Conservation (phyloP, 2,797 vertebrate genomes). For the Dendrocincla fuliginosa region DNA sequence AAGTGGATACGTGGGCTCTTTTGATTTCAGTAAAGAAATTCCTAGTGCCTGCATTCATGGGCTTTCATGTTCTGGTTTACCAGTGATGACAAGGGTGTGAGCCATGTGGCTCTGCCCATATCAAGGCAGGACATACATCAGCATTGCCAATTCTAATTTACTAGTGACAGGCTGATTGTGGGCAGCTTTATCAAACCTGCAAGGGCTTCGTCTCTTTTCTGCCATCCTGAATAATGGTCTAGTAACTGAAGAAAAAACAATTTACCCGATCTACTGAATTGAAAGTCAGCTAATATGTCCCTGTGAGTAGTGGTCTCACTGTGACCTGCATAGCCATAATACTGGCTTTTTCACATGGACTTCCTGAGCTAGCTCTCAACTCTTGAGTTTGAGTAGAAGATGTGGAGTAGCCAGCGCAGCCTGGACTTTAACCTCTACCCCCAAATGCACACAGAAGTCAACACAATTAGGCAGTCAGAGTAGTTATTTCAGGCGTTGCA, state of each 20-base stretch:
- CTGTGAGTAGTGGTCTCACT: not conserved
- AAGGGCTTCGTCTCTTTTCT: not conserved
- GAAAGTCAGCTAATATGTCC: not conserved
- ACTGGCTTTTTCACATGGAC: not conserved
- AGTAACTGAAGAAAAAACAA: not conserved
- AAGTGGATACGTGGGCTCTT: not conserved
- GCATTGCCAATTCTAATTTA: not conserved
- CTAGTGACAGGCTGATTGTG: not conserved
- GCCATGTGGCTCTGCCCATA: not conserved
- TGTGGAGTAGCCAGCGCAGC: not conserved
- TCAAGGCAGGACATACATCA: not conserved
- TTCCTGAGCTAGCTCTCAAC: not conserved
- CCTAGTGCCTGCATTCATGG: not conserved
- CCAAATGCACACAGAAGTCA: not conserved
- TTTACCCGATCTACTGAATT: not conserved
- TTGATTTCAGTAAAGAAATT: not conserved
- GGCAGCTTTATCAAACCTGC: not conserved
- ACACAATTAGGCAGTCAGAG: not conserved
- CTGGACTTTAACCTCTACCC: not conserved
- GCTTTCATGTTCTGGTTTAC: not conserved
- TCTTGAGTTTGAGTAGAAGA: not conserved
- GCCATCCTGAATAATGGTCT: not conserved
- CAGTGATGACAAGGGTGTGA: not conserved
- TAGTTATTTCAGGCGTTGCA: not conserved
- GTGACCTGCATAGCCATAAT: not conserved